Conservation (phyloP, 2,888 invertebrate genomes). For the Cantharis nigra region DNA sequence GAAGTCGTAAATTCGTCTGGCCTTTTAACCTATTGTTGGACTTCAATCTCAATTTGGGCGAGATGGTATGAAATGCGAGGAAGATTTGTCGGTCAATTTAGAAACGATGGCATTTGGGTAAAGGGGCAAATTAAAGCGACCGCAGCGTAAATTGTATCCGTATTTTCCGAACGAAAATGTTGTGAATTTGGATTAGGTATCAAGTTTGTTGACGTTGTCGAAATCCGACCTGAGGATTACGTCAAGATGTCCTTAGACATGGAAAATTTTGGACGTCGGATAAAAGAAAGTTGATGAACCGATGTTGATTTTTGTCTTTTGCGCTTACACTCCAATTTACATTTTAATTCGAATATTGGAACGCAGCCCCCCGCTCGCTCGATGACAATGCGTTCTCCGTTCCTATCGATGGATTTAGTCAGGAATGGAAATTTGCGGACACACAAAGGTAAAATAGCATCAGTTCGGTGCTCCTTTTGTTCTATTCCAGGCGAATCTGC, state of each 20-base stretch:
- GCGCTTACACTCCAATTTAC: not conserved
- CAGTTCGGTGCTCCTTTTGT: not conserved
- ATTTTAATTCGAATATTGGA: not conserved
- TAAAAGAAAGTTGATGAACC: not conserved
- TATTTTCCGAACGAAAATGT: not conserved
- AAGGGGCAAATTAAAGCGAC: not conserved
- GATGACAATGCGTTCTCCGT: not conserved
- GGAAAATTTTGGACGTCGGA: not conserved
- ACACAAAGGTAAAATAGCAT: not conserved
- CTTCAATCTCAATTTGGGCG: not conserved
- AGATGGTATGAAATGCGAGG: not conserved
- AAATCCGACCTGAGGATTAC: too few relatives aligned
- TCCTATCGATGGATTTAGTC: slow-evolving; percentile 5
- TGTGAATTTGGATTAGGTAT: not conserved
- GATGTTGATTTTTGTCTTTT: not conserved
- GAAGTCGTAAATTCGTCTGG: not conserved
- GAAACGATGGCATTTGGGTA: not conserved
- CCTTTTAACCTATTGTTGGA: not conserved
- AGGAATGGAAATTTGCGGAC: slow-evolving; percentile 5
- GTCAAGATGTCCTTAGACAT: not conserved
- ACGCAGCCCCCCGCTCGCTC: not conserved
- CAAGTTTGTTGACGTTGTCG: not conserved
- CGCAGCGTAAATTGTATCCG: not conserved
- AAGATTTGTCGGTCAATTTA: not conserved
- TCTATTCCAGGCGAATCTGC: not conserved